Base-by-base conservation (phyloP, 2,888 invertebrate genomes). In the Cryptus viduatorius region DNA sequence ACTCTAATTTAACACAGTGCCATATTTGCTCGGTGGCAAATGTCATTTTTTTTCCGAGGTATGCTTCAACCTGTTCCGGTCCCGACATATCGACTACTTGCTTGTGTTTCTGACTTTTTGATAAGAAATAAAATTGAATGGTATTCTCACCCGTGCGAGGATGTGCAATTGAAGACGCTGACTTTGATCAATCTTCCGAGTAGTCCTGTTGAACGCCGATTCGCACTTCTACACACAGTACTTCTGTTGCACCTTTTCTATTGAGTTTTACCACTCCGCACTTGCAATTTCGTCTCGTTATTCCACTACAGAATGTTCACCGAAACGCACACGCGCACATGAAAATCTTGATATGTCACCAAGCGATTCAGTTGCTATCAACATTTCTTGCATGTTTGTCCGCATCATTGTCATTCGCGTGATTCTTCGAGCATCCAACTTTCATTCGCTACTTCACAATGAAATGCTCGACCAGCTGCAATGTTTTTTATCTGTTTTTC, bases 251-350 rank as follows among this genome's bases (percentile, higher is more conserved):
- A 61, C 29, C 31, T 31, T 61, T n/a, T 29, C 29, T 29, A n/a
- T 31, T 61, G 29, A 61, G 14, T 61, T 72, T 75, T 14, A 37
- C 7, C 79, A 75, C 79, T 69, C 31, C 31, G 69, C 69, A 31
- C 48, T 50, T 29, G 37, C 14, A 69, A n/a, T 31, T 14, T 29
- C 14, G 14, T 61, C n/a, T 64, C 14, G 56, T 46, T 31, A 64
- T 44, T 56, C 44, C 29, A 31, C 10, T 59, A 46, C 2, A 61
- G 2, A 56, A 46, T 42, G 46, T 56, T 46, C n/a, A 7, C 14
- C 61, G n/a, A 37, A 37, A 72, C 12, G 16, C 50, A 75, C 69
- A 12, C 10, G 61, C 19, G 19, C 68, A 69, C 82, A 65, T 10
- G 31, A 44, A 69, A 48, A 72, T 68, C 10, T 8, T 44, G 59